Percentiles rank a stretch among this genome's conserved stretches.
Evolutionary conservation across 2,113 vertebrate species (phyloP).

Genomic region (Dryoscopus gambensis): DNA sequence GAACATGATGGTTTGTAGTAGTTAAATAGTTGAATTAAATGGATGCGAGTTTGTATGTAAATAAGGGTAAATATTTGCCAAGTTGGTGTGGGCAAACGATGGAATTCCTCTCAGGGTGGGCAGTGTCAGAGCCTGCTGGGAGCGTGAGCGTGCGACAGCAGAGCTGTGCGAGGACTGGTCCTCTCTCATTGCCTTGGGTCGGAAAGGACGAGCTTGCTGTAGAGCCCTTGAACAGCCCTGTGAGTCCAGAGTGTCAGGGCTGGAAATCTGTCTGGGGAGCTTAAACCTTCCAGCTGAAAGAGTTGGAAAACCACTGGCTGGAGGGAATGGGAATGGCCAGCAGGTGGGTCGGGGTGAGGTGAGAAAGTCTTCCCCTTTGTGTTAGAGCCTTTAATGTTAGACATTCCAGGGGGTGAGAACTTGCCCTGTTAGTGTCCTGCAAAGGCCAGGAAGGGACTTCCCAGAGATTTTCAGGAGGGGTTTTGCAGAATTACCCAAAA

Average conservation of each 20-base stretch:
- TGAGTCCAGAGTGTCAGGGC: background rate
- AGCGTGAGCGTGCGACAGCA: accelerated
- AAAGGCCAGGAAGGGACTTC: background rate
- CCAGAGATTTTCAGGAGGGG: background rate
- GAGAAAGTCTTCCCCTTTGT: background rate
- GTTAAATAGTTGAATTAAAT: background rate
- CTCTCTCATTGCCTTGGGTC: background rate
- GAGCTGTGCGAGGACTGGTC: accelerated
- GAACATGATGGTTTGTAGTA: background rate
- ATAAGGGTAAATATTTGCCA: background rate
- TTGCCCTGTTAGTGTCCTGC: background rate
- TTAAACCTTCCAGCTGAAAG: background rate
- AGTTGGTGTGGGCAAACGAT: accelerated
- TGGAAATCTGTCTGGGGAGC: background rate
- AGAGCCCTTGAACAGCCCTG: background rate
- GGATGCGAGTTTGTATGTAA: background rate
- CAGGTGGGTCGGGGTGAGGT: background rate
- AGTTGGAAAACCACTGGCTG: background rate
- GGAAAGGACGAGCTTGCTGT: background rate
- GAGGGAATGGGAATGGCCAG: background rate
- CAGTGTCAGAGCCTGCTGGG: background rate
- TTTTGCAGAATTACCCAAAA: background rate
- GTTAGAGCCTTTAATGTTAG: background rate
- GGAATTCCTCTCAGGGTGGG: background rate
- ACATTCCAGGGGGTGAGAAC: background rate